Evolutionary conservation across 2,888 invertebrate genomes (phyloP).

Genomic region (Sthenelais limicola): DNA sequence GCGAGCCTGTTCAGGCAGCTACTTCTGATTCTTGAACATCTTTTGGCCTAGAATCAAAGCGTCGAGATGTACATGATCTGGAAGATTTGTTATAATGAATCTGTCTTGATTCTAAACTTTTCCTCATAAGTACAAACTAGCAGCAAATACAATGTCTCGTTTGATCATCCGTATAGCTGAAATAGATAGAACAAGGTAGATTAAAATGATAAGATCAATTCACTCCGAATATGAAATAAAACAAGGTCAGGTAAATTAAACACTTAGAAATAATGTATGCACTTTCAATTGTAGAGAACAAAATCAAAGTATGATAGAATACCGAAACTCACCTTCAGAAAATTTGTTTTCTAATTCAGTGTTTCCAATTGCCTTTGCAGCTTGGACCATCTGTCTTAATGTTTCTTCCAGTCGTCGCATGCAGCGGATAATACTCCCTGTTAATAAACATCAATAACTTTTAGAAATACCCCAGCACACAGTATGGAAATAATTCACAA

Average conservation of each 20-base stretch:
- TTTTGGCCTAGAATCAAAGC: no score
- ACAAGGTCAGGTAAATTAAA: no score
- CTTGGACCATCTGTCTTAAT: conserved; percentile 93
- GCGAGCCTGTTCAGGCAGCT: no score
- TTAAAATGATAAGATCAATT: neutral
- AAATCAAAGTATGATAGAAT: neutral
- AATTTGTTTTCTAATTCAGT: conserved; percentile 96
- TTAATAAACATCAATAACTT: conserved; percentile 45
- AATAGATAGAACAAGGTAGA: conserved; percentile 44
- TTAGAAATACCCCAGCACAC: neutral
- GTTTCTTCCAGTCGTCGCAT: conserved; percentile 97
- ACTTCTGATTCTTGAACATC: no score
- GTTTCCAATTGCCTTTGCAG: conserved; percentile 96
- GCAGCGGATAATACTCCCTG: conserved; percentile 87
- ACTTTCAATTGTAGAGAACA: neutral
- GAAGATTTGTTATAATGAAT: no score
- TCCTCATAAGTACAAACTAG: conserved; percentile 91
- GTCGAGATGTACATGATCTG: no score
- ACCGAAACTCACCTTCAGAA: conserved; percentile 80
- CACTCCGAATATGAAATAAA: no score
- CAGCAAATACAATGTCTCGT: conserved; percentile 99
- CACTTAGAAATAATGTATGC: neutral
- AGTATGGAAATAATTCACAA: no score
- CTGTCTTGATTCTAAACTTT: no score
- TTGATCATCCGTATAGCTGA: conserved; percentile 85